phyloP scores from a whole-genome alignment of 2,797 vertebrate species.

The Enteromius argenteus region DNA sequence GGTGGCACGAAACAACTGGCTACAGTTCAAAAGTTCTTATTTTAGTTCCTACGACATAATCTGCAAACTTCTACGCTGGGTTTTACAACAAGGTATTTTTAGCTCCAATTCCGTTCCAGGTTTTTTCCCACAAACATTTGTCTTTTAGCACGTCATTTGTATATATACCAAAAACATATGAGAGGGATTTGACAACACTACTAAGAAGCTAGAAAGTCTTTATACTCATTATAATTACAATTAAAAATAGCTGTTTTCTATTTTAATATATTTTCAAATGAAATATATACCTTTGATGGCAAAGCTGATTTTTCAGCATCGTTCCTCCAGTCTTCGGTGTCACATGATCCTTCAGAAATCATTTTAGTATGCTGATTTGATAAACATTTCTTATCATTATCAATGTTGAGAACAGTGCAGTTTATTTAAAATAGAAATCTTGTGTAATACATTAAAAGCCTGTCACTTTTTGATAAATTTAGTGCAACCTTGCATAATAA shows the following conservation, averaged over 20 bases:
- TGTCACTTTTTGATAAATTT: neutral
- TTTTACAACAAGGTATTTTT: constrained; percentile 55
- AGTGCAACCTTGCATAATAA: no score
- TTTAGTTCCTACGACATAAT: constrained; percentile 62
- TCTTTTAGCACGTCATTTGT: constrained; percentile 3
- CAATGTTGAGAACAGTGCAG: neutral
- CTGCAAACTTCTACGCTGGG: constrained; percentile 41
- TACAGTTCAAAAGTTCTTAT: constrained; percentile 56
- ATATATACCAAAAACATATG: constrained; percentile 32
- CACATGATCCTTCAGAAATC: neutral
- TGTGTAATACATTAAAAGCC: neutral
- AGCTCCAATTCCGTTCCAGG: constrained; percentile 31
- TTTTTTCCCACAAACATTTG: constrained; percentile 31
- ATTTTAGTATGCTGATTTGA: neutral
- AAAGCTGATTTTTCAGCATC: neutral
- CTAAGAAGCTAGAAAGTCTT: neutral
- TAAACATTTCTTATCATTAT: neutral
- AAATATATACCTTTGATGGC: neutral
- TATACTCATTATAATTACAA: neutral
- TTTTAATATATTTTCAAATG: neutral
- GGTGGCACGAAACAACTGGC: constrained; percentile 39
- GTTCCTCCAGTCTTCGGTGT: neutral
- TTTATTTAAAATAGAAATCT: neutral
- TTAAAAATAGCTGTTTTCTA: neutral
- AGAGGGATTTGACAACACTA: neutral